These are phyloP conservation scores for Pollenia amentaria DNA, from an alignment of 2,888 invertebrate genomes.

Conservation along the genomic window DNA sequence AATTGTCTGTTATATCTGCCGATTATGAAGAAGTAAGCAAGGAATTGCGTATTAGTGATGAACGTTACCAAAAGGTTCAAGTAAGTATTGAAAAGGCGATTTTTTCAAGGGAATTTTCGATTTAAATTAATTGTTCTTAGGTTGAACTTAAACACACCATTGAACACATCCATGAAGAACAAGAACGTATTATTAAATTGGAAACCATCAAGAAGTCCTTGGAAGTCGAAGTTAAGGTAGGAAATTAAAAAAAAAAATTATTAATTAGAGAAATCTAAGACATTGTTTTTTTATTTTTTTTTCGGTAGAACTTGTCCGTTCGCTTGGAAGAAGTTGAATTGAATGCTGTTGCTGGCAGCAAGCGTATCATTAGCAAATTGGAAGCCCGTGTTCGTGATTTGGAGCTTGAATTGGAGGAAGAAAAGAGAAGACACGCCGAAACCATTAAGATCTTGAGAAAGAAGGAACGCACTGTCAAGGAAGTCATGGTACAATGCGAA, in stretches of 20 bases:
- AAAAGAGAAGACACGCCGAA: conserved; percentile 98
- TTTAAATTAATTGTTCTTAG: conserved; percentile 82
- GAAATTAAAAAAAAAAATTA: not conserved
- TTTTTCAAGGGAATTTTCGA: not conserved
- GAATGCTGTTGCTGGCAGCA: conserved; percentile 98
- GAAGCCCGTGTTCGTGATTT: conserved; percentile 97
- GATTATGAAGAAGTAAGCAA: conserved; percentile 99
- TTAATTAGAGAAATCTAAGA: not conserved
- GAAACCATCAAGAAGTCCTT: conserved; percentile 98
- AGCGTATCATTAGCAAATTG: conserved; percentile 98
- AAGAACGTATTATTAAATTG: conserved; percentile 98
- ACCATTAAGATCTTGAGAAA: conserved; percentile 98
- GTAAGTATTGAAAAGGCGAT: conserved; percentile 81
- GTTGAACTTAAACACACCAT: conserved; percentile 97
- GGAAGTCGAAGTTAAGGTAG: conserved; percentile 97
- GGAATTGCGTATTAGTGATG: conserved; percentile 96
- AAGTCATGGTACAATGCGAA: conserved; percentile 97
- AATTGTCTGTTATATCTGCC: conserved; percentile 94
- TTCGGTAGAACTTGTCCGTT: conserved; percentile 90
- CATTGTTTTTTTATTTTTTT: not conserved
- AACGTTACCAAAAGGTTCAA: conserved; percentile 96
- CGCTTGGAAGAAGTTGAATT: conserved; percentile 98
- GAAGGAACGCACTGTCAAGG: conserved; percentile 98
- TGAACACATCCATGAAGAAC: conserved; percentile 97
- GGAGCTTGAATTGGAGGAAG: conserved; percentile 97